These are phyloP conservation scores for Trypoxylus dichotomus DNA, from an alignment of 1,140 invertebrate species.

Conservation along the genomic window DNA sequence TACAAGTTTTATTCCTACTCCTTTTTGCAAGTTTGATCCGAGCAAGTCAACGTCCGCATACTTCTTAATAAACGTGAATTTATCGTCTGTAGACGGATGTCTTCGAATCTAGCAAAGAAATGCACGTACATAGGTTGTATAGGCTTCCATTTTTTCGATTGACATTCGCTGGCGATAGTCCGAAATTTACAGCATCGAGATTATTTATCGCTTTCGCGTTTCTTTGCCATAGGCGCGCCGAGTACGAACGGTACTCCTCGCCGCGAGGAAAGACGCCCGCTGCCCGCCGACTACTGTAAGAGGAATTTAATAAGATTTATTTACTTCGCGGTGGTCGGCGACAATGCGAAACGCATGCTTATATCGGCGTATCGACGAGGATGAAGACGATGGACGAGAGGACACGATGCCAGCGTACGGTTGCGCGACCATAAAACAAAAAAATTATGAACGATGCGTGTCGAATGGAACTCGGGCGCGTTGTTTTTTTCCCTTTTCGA, in stretches of 20 bases:
- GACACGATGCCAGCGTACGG: neutral
- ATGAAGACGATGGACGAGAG: no score
- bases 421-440: neutral
- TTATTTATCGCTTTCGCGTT: neutral
- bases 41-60: no score
- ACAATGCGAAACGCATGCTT: neutral
- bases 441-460: neutral
- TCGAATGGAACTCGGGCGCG: neutral
- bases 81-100: no score
- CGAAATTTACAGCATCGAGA: neutral
- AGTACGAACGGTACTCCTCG: no score
- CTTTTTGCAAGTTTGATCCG: no score
- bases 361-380: neutral
- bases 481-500: neutral
- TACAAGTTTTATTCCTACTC: no score
- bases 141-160: no score
- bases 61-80: no score
- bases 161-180: neutral
- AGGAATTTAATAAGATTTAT: neutral
- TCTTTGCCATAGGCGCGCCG: neutral
- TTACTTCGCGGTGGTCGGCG: slow-evolving; percentile 2
- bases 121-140: no score
- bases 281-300: no score
- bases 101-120: no score
- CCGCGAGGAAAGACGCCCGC: no score